phyloP scores from a whole-genome alignment of 2,797 vertebrate species.

The Toxotes lorentzi region DNA sequence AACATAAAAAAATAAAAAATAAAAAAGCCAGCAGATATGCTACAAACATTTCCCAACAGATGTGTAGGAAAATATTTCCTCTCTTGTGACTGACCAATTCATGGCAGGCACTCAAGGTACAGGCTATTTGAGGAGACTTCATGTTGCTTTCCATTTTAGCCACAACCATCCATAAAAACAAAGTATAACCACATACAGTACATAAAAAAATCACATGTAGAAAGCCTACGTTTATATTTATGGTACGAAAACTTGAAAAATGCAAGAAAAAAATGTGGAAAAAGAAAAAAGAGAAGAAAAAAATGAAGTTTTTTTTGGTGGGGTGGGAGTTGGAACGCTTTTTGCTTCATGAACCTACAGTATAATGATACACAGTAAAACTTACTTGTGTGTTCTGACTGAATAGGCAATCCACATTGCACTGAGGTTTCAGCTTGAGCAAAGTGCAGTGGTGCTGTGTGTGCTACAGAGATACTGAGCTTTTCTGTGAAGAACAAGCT shows the following conservation, averaged over 20 bases:
- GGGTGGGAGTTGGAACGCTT: conserved; percentile 19
- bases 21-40: conserved; percentile 37
- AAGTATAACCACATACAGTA: conserved; percentile 32
- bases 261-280: background rate
- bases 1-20: background rate
- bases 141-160: conserved; percentile 59
- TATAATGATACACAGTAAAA: conserved; percentile 29
- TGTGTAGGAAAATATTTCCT: conserved; percentile 60
- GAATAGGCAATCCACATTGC: conserved; percentile 11
- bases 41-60: conserved; percentile 48
- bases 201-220: conserved; percentile 1
- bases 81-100: conserved; percentile 42
- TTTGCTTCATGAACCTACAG: conserved; percentile 24
- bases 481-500: conserved; percentile 27
- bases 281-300: background rate
- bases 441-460: background rate
- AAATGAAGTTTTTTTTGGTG: conserved; percentile 7
- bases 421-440: conserved; percentile 9
- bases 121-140: conserved; percentile 44
- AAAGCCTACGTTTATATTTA: conserved; percentile 56
- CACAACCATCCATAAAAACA: conserved; percentile 51
- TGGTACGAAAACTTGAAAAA: conserved; percentile 46
- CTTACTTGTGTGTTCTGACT: conserved; percentile 2
- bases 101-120: conserved; percentile 37
- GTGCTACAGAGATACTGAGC: conserved; percentile 26